Percentiles rank a stretch among this genome's conserved stretches.
phyloP scores from a whole-genome alignment of 1,140 invertebrate genomes.

The Watersipora subatra region DNA sequence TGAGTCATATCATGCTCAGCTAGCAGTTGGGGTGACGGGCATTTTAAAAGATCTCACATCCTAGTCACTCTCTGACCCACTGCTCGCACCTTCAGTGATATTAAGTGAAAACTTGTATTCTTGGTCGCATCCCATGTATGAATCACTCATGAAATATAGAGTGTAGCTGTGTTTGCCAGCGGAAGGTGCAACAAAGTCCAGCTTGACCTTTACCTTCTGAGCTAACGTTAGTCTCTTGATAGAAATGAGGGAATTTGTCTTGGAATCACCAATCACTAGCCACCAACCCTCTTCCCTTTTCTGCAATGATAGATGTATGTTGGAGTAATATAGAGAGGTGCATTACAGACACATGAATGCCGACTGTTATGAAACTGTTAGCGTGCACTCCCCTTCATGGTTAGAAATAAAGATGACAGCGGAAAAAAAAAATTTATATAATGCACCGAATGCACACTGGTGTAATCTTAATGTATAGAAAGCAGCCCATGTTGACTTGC shows the following conservation, averaged over 20 bases:
- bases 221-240: constrained; percentile 89
- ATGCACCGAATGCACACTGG: no score
- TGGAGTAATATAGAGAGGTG: no score
- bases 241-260: constrained; percentile 79
- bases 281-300: constrained; percentile 99
- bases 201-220: constrained; percentile 79
- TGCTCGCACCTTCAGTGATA: constrained; percentile 49
- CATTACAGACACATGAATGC: no score
- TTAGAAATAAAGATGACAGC: no score
- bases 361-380: no score
- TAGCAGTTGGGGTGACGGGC: no score
- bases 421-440: no score
- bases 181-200: constrained; percentile 85
- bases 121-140: constrained; percentile 88
- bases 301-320: constrained; percentile 46
- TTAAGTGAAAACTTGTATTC: constrained; percentile 51
- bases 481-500: no score
- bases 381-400: no score
- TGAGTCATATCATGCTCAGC: no score
- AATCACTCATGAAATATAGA: constrained; percentile 96
- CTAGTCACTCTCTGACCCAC: background rate
- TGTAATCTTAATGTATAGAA: no score
- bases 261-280: constrained; percentile 95
- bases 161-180: constrained; percentile 69
- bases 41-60: no score